Conservation (phyloP, 2,797 vertebrate genomes). For the Parambassis ranga region DNA sequence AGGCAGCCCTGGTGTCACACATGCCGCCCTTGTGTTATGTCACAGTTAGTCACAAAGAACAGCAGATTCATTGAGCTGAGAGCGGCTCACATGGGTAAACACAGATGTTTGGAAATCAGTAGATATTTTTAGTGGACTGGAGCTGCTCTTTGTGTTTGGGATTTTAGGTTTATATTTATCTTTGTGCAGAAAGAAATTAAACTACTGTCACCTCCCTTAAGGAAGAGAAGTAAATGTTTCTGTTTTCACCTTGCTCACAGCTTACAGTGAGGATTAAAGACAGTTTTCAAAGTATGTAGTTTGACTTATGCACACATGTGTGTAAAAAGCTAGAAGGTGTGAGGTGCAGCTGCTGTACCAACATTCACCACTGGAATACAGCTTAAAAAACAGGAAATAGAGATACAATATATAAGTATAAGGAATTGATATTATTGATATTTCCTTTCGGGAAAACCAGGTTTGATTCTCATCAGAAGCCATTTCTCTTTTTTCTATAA, state of each 20-base stretch:
- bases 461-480: no score
- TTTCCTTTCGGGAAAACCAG: no score
- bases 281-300: no score
- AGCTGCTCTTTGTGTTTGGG: neutral
- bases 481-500: no score
- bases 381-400: no score
- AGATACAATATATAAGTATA: no score
- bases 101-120: constrained; percentile 1
- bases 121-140: neutral
- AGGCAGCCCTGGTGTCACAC: constrained; percentile 19
- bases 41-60: constrained; percentile 23
- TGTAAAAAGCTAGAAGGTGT: neutral
- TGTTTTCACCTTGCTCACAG: no score
- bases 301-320: neutral
- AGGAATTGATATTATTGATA: no score
- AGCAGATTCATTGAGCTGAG: constrained; percentile 19
- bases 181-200: neutral
- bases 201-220: neutral
- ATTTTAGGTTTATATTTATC: neutral
- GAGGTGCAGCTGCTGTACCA: neutral
- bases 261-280: no score
- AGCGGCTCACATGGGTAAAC: constrained; percentile 4
- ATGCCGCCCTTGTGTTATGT: constrained; percentile 22
- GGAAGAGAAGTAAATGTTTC: no score
- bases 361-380: neutral